Conservation (phyloP, 2,888 invertebrate genomes). For the Dexiosoma caninum region DNA sequence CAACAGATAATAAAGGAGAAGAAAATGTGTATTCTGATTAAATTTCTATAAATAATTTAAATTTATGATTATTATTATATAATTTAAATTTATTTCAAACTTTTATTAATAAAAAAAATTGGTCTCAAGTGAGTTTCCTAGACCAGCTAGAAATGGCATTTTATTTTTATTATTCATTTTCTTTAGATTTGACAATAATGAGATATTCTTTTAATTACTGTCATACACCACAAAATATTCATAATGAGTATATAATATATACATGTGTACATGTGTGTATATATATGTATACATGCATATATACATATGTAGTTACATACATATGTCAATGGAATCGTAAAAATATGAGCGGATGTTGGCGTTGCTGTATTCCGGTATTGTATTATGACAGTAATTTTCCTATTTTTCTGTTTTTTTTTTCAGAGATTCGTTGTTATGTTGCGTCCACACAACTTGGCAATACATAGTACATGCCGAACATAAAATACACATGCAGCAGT, state of each 20-base stretch:
- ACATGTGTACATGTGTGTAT: too few relatives aligned
- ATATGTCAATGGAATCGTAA: not conserved
- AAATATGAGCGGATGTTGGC: constrained; percentile 3
- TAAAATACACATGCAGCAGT: constrained; percentile 3
- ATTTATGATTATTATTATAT: too few relatives aligned
- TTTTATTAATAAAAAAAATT: too few relatives aligned
- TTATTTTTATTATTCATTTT: too few relatives aligned
- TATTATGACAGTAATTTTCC: constrained; percentile 28
- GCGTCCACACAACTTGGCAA: constrained; percentile 19
- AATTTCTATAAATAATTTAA: too few relatives aligned
- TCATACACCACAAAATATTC: not conserved
- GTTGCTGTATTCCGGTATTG: not conserved
- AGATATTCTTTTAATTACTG: not conserved
- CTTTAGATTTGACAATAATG: not conserved
- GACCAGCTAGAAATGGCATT: too few relatives aligned
- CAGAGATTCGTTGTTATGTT: not conserved
- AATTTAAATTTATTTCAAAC: too few relatives aligned
- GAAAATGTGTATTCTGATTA: too few relatives aligned
- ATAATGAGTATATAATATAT: not conserved
- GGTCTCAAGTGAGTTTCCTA: too few relatives aligned
- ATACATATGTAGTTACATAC: too few relatives aligned
- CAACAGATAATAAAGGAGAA: too few relatives aligned
- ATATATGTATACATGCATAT: too few relatives aligned
- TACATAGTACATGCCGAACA: constrained; percentile 58
- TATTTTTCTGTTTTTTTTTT: not conserved